These are phyloP conservation scores for Euplexia lucipara DNA, from an alignment of 2,888 invertebrate genomes.

Conservation along the genomic window DNA sequence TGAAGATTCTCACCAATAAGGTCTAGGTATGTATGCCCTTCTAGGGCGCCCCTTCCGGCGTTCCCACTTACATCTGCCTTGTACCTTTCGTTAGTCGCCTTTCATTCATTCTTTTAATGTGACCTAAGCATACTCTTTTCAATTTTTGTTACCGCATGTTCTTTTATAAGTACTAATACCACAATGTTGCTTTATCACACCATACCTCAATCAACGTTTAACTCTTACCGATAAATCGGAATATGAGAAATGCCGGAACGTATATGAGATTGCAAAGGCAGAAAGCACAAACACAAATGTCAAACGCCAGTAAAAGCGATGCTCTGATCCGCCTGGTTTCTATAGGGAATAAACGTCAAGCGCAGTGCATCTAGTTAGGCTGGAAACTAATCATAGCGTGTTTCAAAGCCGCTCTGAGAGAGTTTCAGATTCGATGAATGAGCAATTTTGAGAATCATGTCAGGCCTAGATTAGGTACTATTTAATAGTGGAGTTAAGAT, in stretches of 20 bases:
- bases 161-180: too few species aligned
- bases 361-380: too few species aligned
- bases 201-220: too few species aligned
- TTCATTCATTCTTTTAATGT: too few species aligned
- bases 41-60: too few species aligned
- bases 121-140: too few species aligned
- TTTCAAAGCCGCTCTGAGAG: conserved; percentile 2
- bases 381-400: conserved; percentile 5
- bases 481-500: neutral
- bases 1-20: too few species aligned
- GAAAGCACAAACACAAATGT: neutral
- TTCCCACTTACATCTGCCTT: too few species aligned
- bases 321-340: neutral
- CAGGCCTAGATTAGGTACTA: neutral
- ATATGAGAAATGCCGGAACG: neutral
- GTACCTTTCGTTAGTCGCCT: too few species aligned
- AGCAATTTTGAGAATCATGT: neutral
- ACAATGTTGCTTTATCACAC: too few species aligned
- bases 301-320: neutral
- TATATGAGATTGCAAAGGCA: neutral
- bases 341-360: neutral
- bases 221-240: neutral
- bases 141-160: too few species aligned
- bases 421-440: neutral
- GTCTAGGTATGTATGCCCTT: too few species aligned